Base-by-base conservation (phyloP, 2,113 vertebrate genomes). In the Aldabrachelys gigantea region DNA sequence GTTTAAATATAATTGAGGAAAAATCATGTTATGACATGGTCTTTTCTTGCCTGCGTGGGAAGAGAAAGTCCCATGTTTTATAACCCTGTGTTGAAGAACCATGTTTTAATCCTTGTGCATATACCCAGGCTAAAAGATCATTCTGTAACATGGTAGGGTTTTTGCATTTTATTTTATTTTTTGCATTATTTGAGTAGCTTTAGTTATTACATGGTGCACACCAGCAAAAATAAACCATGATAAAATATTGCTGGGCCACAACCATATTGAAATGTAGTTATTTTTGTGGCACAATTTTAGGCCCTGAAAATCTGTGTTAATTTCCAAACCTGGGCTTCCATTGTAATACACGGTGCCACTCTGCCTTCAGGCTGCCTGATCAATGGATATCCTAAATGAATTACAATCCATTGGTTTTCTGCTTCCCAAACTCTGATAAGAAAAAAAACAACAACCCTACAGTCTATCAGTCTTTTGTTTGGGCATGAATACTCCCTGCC, bases 401-500 rank as follows among this genome's bases (percentile, higher is more conserved):
- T 88, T 87, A 94, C 75, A 76, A 21, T 41, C 93, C 49, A 59
- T 84, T 85, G 80, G 7, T 47, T 57, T 91, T 96, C 62, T 94
- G 84, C 89, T 92, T 96, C 79, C 53, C 88, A 44, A 92, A 91
- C 14, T 41, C 69, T 76, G 65, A 5, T 62, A 82, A 65, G 88
- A 85, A 80, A 88, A 3, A 6, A n/a, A 50, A 2, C 3, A 50
- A 91, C 44, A 5, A 47, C 89, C 86, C 49, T 53, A 87, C 84
- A 84, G 78, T 21, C 10, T 24, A 80, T 79, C 47, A 59, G 44
- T 82, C 41, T 86, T 84, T 91, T 6, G 1, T 91, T 94, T 85
- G 84, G 90, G 87, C 78, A 11, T 6, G 78, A 92, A 62, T 93
- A 82, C 47, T 59, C 50, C 16, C 52, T 88, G 81, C 52, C 86